Evolutionary conservation across 1,140 invertebrate species (phyloP).

Genomic region (Bombus sylvicola): DNA sequence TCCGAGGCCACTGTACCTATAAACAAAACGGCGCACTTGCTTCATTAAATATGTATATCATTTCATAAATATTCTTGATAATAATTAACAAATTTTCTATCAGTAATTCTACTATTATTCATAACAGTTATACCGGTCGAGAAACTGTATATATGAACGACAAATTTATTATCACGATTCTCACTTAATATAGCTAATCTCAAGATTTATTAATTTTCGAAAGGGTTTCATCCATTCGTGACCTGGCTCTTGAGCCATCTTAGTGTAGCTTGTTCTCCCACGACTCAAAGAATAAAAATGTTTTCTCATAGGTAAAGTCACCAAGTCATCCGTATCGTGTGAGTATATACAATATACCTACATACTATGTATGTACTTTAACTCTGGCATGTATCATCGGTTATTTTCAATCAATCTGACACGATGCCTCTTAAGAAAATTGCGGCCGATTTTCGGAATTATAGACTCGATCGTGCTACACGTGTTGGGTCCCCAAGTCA

Average conservation of each 20-base stretch:
- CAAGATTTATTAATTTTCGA: not conserved
- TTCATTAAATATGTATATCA: not conserved
- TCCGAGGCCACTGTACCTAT: slow-evolving; percentile 58
- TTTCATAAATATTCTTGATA: not conserved
- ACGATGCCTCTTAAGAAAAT: slow-evolving; percentile 40
- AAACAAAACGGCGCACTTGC: not conserved
- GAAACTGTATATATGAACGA: not conserved
- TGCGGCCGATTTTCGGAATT: slow-evolving; percentile 57
- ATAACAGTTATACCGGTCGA: not conserved
- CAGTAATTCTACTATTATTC: not conserved
- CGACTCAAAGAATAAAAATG: not conserved
- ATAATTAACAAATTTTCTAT: not conserved
- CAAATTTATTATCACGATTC: not conserved
- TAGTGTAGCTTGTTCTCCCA: not conserved
- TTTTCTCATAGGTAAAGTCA: not conserved
- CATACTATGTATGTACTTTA: slow-evolving; percentile 17
- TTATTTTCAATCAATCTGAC: slow-evolving; percentile 41
- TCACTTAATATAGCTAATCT: slow-evolving; percentile 50
- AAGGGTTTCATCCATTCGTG: slow-evolving; percentile 15
- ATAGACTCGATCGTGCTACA: slow-evolving; percentile 33
- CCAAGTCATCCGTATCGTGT: slow-evolving; percentile 7
- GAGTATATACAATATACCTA: not conserved
- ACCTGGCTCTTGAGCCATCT: slow-evolving; percentile 8
- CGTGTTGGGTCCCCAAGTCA: slow-evolving; percentile 12
- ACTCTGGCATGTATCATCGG: slow-evolving; percentile 32